Evolutionary conservation across 2,888 invertebrate genomes (phyloP).

Genomic region (Agonopterix arenella): DNA sequence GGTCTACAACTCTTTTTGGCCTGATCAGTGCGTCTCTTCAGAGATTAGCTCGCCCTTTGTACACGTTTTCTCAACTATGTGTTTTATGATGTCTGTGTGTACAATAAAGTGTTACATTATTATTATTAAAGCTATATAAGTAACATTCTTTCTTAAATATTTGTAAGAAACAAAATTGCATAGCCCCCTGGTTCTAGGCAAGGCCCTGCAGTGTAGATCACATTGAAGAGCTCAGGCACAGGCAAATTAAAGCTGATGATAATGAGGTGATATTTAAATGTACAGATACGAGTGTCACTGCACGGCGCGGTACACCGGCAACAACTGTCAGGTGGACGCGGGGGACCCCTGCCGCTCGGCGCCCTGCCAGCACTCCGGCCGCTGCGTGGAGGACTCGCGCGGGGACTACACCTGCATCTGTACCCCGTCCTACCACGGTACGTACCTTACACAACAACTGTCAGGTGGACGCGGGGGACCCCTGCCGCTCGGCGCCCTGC

Average conservation of each 20-base stretch:
- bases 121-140: too few relatives aligned
- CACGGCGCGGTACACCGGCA: slow-evolving; percentile 88
- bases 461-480: slow-evolving; percentile 87
- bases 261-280: not conserved
- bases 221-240: too few relatives aligned
- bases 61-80: too few relatives aligned
- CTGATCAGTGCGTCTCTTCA: too few relatives aligned
- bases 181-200: too few relatives aligned
- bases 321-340: slow-evolving; percentile 90
- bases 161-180: too few relatives aligned
- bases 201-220: too few relatives aligned
- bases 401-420: slow-evolving; percentile 86
- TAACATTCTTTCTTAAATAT: too few relatives aligned
- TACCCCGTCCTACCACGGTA: slow-evolving; percentile 80
- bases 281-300: slow-evolving; percentile 88
- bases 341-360: slow-evolving; percentile 83
- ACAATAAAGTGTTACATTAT: too few relatives aligned
- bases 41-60: too few relatives aligned
- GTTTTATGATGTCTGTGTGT: too few relatives aligned
- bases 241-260: not conserved
- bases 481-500: slow-evolving; percentile 83
- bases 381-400: slow-evolving; percentile 79
- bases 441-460: slow-evolving; percentile 79
- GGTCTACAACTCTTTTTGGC: too few relatives aligned
- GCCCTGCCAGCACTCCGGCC: slow-evolving; percentile 85